Conservation (phyloP, 2,797 vertebrate species). For the Sebastes hubbsi region DNA sequence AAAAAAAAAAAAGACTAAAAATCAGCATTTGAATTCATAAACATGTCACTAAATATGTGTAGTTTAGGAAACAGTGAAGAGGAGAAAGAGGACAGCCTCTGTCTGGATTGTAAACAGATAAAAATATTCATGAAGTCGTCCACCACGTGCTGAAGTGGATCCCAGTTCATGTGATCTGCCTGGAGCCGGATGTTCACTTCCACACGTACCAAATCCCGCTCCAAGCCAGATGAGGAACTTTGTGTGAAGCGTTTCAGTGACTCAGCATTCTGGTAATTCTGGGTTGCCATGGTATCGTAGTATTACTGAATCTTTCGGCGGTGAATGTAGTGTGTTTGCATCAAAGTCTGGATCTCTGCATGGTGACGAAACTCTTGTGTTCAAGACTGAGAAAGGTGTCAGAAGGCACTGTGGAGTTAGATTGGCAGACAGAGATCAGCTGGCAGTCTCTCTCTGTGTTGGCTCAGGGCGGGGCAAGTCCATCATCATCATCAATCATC, state of each 20-base stretch:
- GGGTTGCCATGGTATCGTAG: constrained; percentile 24
- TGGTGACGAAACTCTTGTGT: background rate
- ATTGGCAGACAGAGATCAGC: constrained; percentile 51
- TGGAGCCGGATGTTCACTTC: constrained; percentile 16
- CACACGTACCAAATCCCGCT: background rate
- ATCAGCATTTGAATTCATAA: constrained; percentile 33
- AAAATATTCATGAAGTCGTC: constrained; percentile 32
- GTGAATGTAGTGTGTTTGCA: constrained; percentile 8
- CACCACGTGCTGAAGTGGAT: constrained; percentile 20
- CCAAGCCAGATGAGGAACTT: background rate
- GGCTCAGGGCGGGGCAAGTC: constrained; percentile 67
- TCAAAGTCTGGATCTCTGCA: constrained; percentile 17
- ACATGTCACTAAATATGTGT: constrained; percentile 29
- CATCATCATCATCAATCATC: constrained; percentile 35
- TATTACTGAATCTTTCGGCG: constrained; percentile 4
- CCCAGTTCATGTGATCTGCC: constrained; percentile 9
- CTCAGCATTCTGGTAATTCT: constrained; percentile 1
- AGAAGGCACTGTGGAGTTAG: constrained; percentile 61
- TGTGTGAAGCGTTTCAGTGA: constrained; percentile 3
- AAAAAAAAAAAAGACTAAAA: constrained; percentile 5
- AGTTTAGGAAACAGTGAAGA: constrained; percentile 18
- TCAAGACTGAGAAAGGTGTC: constrained; percentile 4
- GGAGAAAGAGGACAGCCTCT: constrained; percentile 6
- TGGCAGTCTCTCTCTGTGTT: constrained; percentile 33
- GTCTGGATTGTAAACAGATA: constrained; percentile 46